Evolutionary conservation across 2,113 vertebrate species (phyloP).

Genomic region (Hemichromis elongatus): DNA sequence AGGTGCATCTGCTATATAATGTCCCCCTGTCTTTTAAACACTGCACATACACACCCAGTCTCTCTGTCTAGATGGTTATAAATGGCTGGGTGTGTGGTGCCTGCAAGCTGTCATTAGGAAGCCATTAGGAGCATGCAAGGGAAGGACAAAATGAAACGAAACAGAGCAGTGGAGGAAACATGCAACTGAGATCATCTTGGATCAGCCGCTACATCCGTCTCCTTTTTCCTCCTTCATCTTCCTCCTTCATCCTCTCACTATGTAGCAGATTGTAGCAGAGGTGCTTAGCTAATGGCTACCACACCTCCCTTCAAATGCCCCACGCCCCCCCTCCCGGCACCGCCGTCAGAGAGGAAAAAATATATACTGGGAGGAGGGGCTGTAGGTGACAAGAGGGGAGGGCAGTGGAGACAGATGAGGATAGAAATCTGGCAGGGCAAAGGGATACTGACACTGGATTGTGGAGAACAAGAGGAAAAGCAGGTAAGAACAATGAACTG

Average conservation of each 20-base stretch:
- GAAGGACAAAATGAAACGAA: slow-evolving; percentile 48
- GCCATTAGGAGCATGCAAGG: slow-evolving; percentile 66
- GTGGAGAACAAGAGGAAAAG: neutral
- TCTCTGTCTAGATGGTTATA: slow-evolving; percentile 57
- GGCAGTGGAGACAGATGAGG: slow-evolving; percentile 27
- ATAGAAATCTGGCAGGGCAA: slow-evolving; percentile 19
- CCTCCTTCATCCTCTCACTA: slow-evolving; percentile 10
- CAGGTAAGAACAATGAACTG: neutral
- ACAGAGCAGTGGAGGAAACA: slow-evolving; percentile 51
- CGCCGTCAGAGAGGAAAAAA: slow-evolving; percentile 53
- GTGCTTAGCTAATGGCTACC: slow-evolving; percentile 43
- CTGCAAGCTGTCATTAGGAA: slow-evolving; percentile 73
- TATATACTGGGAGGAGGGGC: slow-evolving; percentile 28
- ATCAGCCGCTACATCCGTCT: slow-evolving; percentile 33
- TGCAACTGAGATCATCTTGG: slow-evolving; percentile 43
- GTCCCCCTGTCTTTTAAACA: slow-evolving; percentile 23
- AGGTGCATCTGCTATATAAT: slow-evolving; percentile 57
- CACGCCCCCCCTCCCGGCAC: neutral
- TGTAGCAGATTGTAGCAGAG: slow-evolving; percentile 16
- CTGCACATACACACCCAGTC: slow-evolving; percentile 12
- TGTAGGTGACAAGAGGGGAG: slow-evolving; percentile 20
- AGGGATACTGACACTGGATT: slow-evolving; percentile 12
- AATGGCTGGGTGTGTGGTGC: slow-evolving; percentile 64
- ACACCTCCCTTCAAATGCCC: slow-evolving; percentile 34
- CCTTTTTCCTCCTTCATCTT: slow-evolving; percentile 6